Evolutionary conservation across 1,140 invertebrate genomes (phyloP), one percentile per base, ranked within the genome.

Genomic region (Cyclina sinensis): DNA sequence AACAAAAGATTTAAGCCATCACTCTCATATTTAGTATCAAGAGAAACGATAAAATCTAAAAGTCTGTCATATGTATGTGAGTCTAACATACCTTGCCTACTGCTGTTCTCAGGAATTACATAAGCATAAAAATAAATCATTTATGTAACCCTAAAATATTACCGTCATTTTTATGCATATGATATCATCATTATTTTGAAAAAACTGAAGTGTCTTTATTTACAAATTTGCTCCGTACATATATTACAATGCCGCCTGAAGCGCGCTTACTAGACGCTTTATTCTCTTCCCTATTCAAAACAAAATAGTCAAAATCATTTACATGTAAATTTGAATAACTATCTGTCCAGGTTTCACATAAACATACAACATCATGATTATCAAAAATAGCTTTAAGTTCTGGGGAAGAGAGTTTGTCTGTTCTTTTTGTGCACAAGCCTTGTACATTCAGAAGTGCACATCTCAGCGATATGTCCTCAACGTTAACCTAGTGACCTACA

Each of bases 221-320:
- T 24, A 78, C 24, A 78, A 78, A 43, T 48, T 78, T 30, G 12
- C 48, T 78, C 5, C 73, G 37, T 24, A 78, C n/a, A 48, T 78
- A 78, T 24, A 78, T 48, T 21, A 78, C 30, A 3, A 78, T 48
- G 18, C 73, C 73, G 24, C 73, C 43, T 48, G 73, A 78, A 16
- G 73, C 16, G 14, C 73, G 37, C 48, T 78, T 78, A 78, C 73
- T 78, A 51, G 39, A 43, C 7, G 16, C 30, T 30, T 78, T 78
- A 78, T 78, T 78, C 48, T 78, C 73, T 21, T 11, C n/a, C 18
- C 73, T 78, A 35, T 78, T 46, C 18, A 78, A 48, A 78, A 78
- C 70, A 74, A 35, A 74, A 43, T 35, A 37, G 30, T 74, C 70
- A 37, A 74, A 74, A 43, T 39, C 24, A 48, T 78, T 16, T 11